A percentile compares a stretch with the other conserved stretches of the same genome.
Evolutionary conservation across 1,140 invertebrate genomes (phyloP).

Genomic region (Trichonephila inaurata): DNA sequence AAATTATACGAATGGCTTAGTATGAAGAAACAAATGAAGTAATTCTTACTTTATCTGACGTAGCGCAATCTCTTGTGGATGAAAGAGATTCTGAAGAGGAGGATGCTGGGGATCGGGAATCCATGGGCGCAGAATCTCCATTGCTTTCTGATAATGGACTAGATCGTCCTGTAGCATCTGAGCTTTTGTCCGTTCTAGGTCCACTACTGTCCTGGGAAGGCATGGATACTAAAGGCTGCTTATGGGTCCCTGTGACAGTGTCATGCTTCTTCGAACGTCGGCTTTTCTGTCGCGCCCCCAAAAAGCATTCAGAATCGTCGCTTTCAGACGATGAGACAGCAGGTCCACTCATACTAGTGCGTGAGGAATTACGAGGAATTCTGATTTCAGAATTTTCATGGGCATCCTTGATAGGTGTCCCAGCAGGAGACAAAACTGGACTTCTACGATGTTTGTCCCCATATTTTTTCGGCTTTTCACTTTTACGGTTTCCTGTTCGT

Average conservation of each 20-base stretch:
- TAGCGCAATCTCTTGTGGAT: constrained; percentile 38
- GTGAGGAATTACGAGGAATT: constrained; percentile 54
- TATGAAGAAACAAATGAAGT: not conserved
- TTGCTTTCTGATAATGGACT: constrained; percentile 67
- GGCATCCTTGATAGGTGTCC: constrained; percentile 58
- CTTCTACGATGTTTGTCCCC: constrained; percentile 51
- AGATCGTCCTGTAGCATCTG: constrained; percentile 42
- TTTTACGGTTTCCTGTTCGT: constrained; percentile 30
- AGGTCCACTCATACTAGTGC: constrained; percentile 64
- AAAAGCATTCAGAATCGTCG: constrained; percentile 48
- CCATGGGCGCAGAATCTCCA: constrained; percentile 66
- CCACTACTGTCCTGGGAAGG: constrained; percentile 63
- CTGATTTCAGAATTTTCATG: constrained; percentile 30
- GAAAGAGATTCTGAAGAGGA: constrained; percentile 55
- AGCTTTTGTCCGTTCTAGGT: constrained; percentile 37
- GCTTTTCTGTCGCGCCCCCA: constrained; percentile 44
- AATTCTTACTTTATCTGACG: constrained; percentile 46
- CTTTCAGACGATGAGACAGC: constrained; percentile 65
- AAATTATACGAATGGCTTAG: not conserved
- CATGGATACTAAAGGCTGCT: constrained; percentile 18
- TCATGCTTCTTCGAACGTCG: constrained; percentile 59
- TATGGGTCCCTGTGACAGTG: not conserved
- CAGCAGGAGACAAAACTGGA: constrained; percentile 48
- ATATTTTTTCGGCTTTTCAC: constrained; percentile 54
- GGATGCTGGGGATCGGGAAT: constrained; percentile 51